These are phyloP conservation scores for Daptonema setosum DNA, from an alignment of 2,888 invertebrate genomes.

Conservation along the genomic window DNA sequence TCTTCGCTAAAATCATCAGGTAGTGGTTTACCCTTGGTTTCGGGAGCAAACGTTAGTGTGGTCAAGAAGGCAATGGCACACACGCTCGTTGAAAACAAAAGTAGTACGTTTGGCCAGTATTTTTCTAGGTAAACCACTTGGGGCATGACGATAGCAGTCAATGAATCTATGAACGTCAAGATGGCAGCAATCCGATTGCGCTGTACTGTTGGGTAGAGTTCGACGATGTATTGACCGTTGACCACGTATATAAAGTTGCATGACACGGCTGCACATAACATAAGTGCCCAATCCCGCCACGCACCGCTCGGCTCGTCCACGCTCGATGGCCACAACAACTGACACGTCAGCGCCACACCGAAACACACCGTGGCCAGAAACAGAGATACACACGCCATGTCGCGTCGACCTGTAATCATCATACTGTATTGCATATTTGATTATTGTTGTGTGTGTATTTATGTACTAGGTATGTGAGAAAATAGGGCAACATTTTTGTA, in stretches of 20 bases:
- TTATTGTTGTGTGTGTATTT: too few relatives aligned
- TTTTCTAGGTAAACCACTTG: constrained; percentile 2
- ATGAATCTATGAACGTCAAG: background rate
- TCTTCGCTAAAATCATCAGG: too few relatives aligned
- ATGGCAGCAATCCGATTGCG: constrained; percentile 1
- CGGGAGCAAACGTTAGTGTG: background rate
- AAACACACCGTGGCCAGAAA: background rate
- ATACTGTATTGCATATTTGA: too few relatives aligned
- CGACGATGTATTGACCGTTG: constrained; percentile 4
- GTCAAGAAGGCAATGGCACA: background rate
- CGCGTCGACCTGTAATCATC: too few relatives aligned
- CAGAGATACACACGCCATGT: background rate
- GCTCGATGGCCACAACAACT: background rate
- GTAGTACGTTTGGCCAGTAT: background rate
- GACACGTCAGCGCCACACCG: background rate
- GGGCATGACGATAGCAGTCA: background rate
- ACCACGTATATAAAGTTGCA: constrained; percentile 1
- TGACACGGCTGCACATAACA: background rate
- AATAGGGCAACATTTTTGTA: too few relatives aligned
- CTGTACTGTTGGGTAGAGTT: constrained; percentile 5
- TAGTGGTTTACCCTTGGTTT: background rate
- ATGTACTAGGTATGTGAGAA: too few relatives aligned
- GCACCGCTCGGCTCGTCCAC: background rate
- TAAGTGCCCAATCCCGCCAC: background rate
- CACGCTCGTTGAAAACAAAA: background rate